These are phyloP conservation scores for Adineta ricciae DNA, from an alignment of 2,888 invertebrate species.

Conservation along the genomic window DNA sequence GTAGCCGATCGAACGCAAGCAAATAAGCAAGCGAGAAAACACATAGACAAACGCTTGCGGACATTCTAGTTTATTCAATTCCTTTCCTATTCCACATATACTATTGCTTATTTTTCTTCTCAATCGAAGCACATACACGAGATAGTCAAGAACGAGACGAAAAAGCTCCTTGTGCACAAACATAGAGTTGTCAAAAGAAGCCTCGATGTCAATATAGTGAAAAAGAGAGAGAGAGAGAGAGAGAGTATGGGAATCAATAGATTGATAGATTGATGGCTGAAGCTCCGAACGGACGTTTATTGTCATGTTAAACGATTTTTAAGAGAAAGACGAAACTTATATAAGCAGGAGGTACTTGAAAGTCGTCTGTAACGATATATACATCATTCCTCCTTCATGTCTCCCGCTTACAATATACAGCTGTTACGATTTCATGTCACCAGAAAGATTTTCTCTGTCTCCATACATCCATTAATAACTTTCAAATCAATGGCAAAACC, in stretches of 20 bases:
- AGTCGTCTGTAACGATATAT: background rate
- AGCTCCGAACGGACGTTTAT: background rate
- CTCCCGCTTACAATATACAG: background rate
- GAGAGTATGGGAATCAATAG: background rate
- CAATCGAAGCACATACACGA: background rate
- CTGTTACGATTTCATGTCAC: background rate
- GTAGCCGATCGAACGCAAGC: background rate
- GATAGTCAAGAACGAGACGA: background rate
- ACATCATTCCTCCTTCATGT: background rate
- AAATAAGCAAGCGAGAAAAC: background rate
- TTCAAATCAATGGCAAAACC: background rate
- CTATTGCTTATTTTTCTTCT: background rate
- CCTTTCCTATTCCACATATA: background rate
- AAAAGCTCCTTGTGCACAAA: background rate
- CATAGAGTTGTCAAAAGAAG: background rate
- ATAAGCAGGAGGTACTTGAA: background rate
- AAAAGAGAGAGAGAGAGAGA: too few relatives aligned
- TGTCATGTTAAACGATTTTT: background rate
- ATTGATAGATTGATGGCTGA: background rate
- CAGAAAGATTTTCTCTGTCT: background rate
- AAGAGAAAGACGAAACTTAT: background rate
- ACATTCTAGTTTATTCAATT: slow-evolving; percentile 13
- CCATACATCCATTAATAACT: background rate
- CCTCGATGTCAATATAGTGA: background rate
- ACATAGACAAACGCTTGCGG: background rate